Conservation (phyloP, 2,797 vertebrate species). For the Gobionotothen gibberifrons region DNA sequence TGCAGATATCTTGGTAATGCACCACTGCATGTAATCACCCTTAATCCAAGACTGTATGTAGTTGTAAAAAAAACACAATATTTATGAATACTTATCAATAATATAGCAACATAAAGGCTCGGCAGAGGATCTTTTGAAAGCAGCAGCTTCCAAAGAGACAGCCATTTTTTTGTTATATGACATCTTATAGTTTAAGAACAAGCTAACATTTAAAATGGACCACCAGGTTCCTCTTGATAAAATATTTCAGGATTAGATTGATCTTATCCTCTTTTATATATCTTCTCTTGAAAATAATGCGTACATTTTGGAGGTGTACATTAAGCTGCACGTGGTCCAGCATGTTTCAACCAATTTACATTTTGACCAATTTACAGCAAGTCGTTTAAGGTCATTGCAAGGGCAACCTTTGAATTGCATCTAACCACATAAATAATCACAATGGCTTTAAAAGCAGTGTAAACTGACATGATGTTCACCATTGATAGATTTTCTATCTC, state of each 20-base stretch:
- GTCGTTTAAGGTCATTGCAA: no score
- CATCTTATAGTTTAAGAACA: neutral
- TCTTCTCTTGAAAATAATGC: neutral
- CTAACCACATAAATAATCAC: neutral
- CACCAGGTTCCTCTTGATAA: neutral
- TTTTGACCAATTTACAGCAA: no score
- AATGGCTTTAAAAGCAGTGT: neutral
- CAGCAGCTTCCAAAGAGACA: neutral
- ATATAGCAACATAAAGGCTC: neutral
- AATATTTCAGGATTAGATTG: neutral
- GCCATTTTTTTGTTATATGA: no score
- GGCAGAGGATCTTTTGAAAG: neutral
- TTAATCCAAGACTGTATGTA: slow-evolving; percentile 6
- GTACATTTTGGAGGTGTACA: neutral
- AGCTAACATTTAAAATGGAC: neutral
- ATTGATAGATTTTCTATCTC: slow-evolving; percentile 18
- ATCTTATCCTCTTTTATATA: neutral
- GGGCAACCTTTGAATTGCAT: neutral
- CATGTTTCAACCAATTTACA: neutral
- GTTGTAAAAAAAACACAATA: neutral
- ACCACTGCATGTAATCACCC: neutral
- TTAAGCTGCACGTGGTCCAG: neutral
- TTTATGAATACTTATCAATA: neutral
- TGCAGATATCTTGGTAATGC: neutral
- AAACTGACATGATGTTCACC: neutral